A percentile compares a stretch with the other conserved stretches of the same genome.
Conservation (phyloP, 2,888 invertebrate genomes). For the Drosophila nr. fundita region DNA sequence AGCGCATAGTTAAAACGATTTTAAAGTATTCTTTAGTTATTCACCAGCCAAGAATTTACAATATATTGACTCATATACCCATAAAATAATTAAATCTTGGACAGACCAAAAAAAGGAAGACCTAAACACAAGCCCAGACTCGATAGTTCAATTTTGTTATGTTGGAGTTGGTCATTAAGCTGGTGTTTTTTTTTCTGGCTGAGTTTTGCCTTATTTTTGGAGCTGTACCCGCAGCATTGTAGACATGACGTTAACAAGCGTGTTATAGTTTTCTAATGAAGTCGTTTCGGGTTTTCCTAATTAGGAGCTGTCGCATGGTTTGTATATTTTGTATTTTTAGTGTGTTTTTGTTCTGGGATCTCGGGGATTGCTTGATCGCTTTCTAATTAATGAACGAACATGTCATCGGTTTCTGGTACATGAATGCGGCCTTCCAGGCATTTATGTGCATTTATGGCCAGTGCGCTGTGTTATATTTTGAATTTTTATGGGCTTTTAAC, state of each 20-base stretch:
- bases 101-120: slow-evolving; percentile 19
- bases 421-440: slow-evolving; percentile 43
- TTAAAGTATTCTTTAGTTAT: slow-evolving; percentile 2
- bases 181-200: slow-evolving; percentile 12
- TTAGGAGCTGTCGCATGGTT: slow-evolving; percentile 64
- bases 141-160: slow-evolving; percentile 32
- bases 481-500: slow-evolving; percentile 78
- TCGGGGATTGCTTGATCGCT: slow-evolving; percentile 47
- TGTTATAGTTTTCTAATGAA: slow-evolving; percentile 81
- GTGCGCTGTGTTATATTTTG: slow-evolving; percentile 58
- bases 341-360: slow-evolving; percentile 1
- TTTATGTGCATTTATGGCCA: slow-evolving; percentile 76
- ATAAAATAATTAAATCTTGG: slow-evolving; percentile 68
- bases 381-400: slow-evolving; percentile 78
- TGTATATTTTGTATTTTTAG: background rate
- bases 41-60: slow-evolving; percentile 8
- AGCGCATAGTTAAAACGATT: slow-evolving; percentile 17
- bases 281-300: slow-evolving; percentile 72
- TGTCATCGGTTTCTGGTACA: slow-evolving; percentile 64
- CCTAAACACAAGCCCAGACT: slow-evolving; percentile 30
- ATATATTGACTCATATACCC: slow-evolving; percentile 27
- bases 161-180: slow-evolving; percentile 54
- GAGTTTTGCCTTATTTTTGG: slow-evolving; percentile 17
- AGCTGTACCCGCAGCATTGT: slow-evolving; percentile 70
- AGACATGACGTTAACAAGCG: slow-evolving; percentile 72